Evolutionary conservation across 2,888 invertebrate genomes (phyloP).

Genomic region (Hirtodrosophila duncani): DNA sequence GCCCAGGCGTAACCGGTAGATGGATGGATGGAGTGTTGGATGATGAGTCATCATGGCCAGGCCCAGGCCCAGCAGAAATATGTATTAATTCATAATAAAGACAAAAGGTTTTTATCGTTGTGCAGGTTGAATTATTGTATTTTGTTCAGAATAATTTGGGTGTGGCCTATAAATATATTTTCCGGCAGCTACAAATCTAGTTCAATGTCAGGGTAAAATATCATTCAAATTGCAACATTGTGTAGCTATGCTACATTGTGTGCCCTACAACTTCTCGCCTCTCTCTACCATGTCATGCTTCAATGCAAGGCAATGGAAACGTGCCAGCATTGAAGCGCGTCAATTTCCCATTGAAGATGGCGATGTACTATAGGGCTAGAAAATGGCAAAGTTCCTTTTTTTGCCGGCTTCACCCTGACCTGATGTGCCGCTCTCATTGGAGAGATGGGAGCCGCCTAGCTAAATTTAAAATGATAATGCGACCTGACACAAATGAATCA

Average conservation of each 20-base stretch:
- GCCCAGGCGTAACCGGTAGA: constrained; percentile 32
- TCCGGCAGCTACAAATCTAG: constrained; percentile 27
- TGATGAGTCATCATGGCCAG: constrained; percentile 22
- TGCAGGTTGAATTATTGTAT: constrained; percentile 18
- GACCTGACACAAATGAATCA: too few species aligned
- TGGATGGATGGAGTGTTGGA: constrained; percentile 4
- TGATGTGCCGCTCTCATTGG: too few species aligned
- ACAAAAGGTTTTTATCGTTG: constrained; percentile 33
- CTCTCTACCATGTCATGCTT: constrained; percentile 14
- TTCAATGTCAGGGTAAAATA: constrained; percentile 64
- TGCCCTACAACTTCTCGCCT: background rate
- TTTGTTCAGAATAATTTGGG: constrained; percentile 24
- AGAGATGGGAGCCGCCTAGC: too few species aligned
- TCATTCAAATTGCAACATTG: constrained; percentile 37
- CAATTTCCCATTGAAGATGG: too few species aligned
- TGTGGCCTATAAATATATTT: constrained; percentile 32
- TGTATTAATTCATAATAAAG: constrained; percentile 46
- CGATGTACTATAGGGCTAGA: too few species aligned
- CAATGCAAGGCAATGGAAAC: constrained; percentile 24
- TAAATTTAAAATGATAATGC: too few species aligned
- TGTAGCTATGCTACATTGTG: constrained; percentile 1
- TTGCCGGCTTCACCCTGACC: constrained; percentile 15
- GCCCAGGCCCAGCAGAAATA: constrained; percentile 12
- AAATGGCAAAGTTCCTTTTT: constrained; percentile 13
- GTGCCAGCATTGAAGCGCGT: too few species aligned